These are phyloP conservation scores for Limosa lapponica DNA, from an alignment of 2,797 vertebrate species.

Conservation along the genomic window DNA sequence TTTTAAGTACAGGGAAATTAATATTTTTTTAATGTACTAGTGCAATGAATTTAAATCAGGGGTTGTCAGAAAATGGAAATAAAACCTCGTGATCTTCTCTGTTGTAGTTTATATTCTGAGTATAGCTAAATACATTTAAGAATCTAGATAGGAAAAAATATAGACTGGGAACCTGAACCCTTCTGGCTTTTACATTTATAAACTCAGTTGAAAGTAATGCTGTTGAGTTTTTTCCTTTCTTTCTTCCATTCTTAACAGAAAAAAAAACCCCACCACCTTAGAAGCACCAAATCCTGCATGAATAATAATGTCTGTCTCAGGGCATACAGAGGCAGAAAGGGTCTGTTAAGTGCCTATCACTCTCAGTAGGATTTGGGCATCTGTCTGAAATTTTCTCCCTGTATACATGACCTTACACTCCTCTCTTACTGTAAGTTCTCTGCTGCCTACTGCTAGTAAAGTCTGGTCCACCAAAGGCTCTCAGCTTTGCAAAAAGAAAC, in stretches of 20 bases:
- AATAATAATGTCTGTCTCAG: background rate
- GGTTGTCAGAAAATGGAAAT: background rate
- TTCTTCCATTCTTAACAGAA: background rate
- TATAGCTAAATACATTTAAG: background rate
- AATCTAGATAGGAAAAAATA: background rate
- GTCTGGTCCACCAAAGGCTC: background rate
- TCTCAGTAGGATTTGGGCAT: background rate
- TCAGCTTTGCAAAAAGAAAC: background rate
- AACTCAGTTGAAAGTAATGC: background rate
- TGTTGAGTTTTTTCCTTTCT: background rate
- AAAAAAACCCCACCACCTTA: background rate
- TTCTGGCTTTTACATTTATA: background rate
- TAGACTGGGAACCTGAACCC: background rate
- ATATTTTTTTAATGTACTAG: background rate
- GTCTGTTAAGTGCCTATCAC: background rate
- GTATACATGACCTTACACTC: background rate
- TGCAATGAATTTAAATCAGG: slow-evolving; percentile 1
- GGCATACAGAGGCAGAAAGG: background rate
- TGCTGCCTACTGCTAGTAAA: background rate
- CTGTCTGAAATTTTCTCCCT: background rate
- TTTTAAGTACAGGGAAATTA: background rate
- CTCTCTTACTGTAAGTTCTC: background rate
- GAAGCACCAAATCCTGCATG: background rate
- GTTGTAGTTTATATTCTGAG: background rate
- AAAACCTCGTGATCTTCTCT: background rate